Evolutionary conservation across 2,113 vertebrate species (phyloP), one percentile per base, ranked within the genome.

Genomic region (Otocyon megalotis): DNA sequence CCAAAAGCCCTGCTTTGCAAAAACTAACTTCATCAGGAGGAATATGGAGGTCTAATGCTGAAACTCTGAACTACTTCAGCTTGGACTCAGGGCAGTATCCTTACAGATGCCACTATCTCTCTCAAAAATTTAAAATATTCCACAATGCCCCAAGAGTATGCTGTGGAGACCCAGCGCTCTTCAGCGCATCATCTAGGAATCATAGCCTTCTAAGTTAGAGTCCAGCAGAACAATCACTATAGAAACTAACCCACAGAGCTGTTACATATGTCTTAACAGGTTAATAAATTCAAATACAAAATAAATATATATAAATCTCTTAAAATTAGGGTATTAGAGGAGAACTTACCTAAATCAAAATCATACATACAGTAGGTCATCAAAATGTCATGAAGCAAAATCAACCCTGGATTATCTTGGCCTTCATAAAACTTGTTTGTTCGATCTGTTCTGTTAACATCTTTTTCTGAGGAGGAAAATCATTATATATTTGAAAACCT

Each of bases 351-450:
- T 93, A 99, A 98, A 98, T 99, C 99, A 72, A 99, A 99, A 98
- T 99, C 99, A 93, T 99, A 99, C 99, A 99, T 99, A 99, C 99
- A 99, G 97, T 99, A 99, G 13, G 99, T 99, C 99, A 99, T 99
- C 98, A 99, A 99, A 99, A 99, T 99, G 98, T 99, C 99, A 53
- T 99, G 99, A 88, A 99, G 99, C 88, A 99, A 99, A 53, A 99
- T 99, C 98, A 99, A 97, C 86, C 99, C 99, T 10, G 99, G 99
- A 98, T 99, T 99, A 98, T 99, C 99, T 89, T 99, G 98, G 0
- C 99, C 99, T 99, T 99, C 99, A 22, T 99, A 99, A 99, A 99
- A 99, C 63, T 99, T 98, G 97, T 99, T 99, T 37, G 99, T 99
- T 97, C 99, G 97, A 98, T 99, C 99, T 22, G 99, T 99, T 97